phyloP scores from a whole-genome alignment of 2,888 invertebrate species.

The Eudasyphora cyanicolor region DNA sequence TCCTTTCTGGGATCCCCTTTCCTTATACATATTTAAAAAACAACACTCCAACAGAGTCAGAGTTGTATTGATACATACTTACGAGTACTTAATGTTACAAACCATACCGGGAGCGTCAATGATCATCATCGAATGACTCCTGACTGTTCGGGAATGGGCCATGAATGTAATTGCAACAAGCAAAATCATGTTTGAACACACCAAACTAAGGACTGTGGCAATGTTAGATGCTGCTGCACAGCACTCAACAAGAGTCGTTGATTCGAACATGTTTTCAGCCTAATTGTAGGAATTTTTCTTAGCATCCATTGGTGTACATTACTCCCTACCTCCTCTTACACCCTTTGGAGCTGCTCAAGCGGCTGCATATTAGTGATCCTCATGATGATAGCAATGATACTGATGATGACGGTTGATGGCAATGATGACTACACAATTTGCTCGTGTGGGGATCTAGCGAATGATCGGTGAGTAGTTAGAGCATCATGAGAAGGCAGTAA shows the following conservation, averaged over 20 bases:
- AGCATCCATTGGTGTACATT: constrained; percentile 40
- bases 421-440: constrained; percentile 19
- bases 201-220: not conserved
- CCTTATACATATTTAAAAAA: too few relatives aligned
- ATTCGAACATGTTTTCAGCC: constrained; percentile 35
- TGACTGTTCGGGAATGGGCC: not conserved
- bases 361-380: not conserved
- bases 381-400: constrained; percentile 10
- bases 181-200: constrained; percentile 13
- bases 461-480: not conserved
- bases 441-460: not conserved
- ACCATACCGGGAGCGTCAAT: not conserved
- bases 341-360: not conserved
- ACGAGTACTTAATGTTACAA: constrained; percentile 8
- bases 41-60: not conserved
- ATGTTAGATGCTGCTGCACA: not conserved
- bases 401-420: constrained; percentile 1
- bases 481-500: not conserved
- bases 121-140: constrained; percentile 23
- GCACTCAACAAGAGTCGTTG: not conserved
- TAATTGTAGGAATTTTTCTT: constrained; percentile 48
- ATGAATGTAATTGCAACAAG: constrained; percentile 31
- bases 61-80: constrained; percentile 21
- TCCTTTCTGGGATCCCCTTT: not conserved
- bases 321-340: not conserved